Evolutionary conservation across 2,797 vertebrate species (phyloP).

Genomic region (Girardinus metallicus): DNA sequence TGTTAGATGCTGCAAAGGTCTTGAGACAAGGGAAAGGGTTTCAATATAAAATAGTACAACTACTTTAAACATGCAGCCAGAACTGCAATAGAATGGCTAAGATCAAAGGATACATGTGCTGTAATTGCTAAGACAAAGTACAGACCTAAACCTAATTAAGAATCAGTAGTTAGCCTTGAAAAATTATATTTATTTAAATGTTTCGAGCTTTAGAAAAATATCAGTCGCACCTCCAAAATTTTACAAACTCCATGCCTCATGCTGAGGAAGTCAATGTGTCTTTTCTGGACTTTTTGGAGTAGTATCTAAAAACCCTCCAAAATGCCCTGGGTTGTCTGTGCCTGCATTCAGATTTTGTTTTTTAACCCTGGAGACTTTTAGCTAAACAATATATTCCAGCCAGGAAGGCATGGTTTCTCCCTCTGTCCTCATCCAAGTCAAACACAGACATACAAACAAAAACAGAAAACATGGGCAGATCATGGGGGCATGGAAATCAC

Average conservation of each 20-base stretch:
- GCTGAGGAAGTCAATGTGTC: slow-evolving; percentile 61
- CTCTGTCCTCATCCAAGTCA: slow-evolving; percentile 46
- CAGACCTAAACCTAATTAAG: background rate
- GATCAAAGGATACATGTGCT: background rate
- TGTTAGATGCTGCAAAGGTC: background rate
- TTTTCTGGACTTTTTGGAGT: slow-evolving; percentile 47
- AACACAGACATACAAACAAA: slow-evolving; percentile 48
- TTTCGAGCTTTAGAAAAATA: slow-evolving; percentile 83
- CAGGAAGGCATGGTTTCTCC: slow-evolving; percentile 67
- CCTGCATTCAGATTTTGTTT: slow-evolving; percentile 67
- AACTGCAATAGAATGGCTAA: background rate
- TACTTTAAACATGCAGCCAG: background rate
- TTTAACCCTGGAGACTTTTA: slow-evolving; percentile 73
- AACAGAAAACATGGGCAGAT: slow-evolving; percentile 15
- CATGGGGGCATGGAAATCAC: slow-evolving; percentile 39
- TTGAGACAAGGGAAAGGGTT: background rate
- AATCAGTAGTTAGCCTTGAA: background rate
- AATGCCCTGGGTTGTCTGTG: slow-evolving; percentile 75
- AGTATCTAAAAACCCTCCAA: slow-evolving; percentile 74
- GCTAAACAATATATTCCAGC: slow-evolving; percentile 71
- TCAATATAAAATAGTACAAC: background rate
- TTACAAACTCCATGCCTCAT: slow-evolving; percentile 81
- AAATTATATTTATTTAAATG: slow-evolving; percentile 39
- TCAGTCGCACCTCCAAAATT: slow-evolving; percentile 79
- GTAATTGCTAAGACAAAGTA: background rate